Base-by-base conservation (phyloP, 2,888 invertebrate genomes). In the Acrobasis suavella region DNA sequence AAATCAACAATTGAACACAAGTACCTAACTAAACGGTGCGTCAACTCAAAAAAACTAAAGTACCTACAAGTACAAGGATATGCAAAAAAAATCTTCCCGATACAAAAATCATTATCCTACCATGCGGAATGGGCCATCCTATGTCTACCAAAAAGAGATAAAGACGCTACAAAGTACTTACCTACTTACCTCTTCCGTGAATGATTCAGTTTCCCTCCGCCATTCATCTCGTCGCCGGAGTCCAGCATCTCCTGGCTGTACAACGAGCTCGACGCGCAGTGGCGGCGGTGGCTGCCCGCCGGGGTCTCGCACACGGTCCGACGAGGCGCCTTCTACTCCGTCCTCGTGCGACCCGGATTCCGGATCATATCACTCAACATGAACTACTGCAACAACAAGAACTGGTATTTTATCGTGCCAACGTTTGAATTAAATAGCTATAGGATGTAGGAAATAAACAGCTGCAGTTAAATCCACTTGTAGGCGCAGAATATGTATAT, bases 331-430 rank as follows among this genome's bases (percentile, higher is more conserved):
- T 98, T 97, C 89, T 99, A 98, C 87, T 97, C 98, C 3, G 97
- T 97, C 1, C 93, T 97, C 56, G 96, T 98, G 9, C 94, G 97
- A 49, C 97, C 97, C 0, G 98, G 98, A 16, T 97, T 98, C 83
- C 94, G 98, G 64, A 95, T 98, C 62, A 96, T 98, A 69, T 98
- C 98, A 0, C 93, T 98, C n/a, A 98, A 98, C 81, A 98, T 97
- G 96, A 98, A 98, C 88, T 98, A 97, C 87, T 98, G 98, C 86
- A 98, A 98, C 83, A 97, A 97, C 79, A 97, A 97, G 81, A 98
- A 98, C 89, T 98, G 98, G 98, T 96, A 83, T 54, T 38, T 14
- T 15, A 38, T 54, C 14, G n/a, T 46, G 46, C n/a, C n/a, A 46
- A 12, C n/a, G 14, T 46, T 14, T 46, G 1, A 32, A 32, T 32